Base-by-base conservation (phyloP, 2,888 invertebrate species). In the Salticus scenicus region DNA sequence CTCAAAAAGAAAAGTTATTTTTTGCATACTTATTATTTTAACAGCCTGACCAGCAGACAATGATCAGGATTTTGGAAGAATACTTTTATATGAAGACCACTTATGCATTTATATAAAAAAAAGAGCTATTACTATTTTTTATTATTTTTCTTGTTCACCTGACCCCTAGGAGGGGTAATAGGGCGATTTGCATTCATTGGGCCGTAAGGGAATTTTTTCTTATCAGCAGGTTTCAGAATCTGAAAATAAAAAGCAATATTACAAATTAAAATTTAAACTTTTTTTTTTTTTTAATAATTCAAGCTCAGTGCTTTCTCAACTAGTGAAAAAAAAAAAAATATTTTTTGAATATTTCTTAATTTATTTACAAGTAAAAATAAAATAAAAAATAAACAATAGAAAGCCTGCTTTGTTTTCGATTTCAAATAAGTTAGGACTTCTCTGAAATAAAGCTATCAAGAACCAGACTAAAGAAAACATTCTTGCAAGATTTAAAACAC, bases 211-310 rank as follows among this genome's bases (percentile, higher is more conserved):
- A 98, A 99, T 93, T 98, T 98, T 94, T 98, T 96, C 92, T 99
- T 99, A 93, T 99, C 99, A 87, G 99, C 99, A 91, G 99, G 99
- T 93, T 99, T 99, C 92, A 99, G 93, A 90, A 99, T 99, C 98
- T 99, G 88, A 27, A 76, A 73, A n/a, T 41, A 41, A 63, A 67
- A 63, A 64, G 27, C 24, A n/a, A 5, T 37, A n/a, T 27, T 47
- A 51, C n/a, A 51, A 31, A 27, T 72, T n/a, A 63, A 5, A 27
- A 4, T 27, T 8, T 63, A 1, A 27, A 27, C 28, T 0, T n/a
- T n/a, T n/a, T n/a, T n/a, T n/a, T n/a, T n/a, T n/a, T n/a, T n/a
- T 27, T 2, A 24, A 63, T 63, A 27, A 63, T 14, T 63, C 27
- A 63, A 37, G n/a, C n/a, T n/a, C n/a, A n/a, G n/a, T n/a, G n/a